Conservation (phyloP, 2,113 vertebrate species). For the Gymnobelideus leadbeateri region DNA sequence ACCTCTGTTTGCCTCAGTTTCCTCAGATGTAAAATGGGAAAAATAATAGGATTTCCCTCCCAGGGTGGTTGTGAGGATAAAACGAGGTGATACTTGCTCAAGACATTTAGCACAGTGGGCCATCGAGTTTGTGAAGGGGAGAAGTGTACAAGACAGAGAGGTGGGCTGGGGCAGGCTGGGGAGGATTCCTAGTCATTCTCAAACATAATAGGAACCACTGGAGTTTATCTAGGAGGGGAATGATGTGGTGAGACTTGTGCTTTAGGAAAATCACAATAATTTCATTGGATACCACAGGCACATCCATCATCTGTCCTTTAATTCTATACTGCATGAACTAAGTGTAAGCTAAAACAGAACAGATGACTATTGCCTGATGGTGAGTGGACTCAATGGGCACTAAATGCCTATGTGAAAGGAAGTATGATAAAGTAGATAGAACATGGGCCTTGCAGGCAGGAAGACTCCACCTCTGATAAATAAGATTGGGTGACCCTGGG, state of each 20-base stretch:
- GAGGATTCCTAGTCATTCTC: not conserved
- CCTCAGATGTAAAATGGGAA: not conserved
- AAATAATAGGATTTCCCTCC: not conserved
- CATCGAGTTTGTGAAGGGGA: not conserved
- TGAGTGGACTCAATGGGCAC: not conserved
- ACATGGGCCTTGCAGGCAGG: not conserved
- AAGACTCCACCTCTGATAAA: not conserved
- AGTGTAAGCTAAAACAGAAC: not conserved
- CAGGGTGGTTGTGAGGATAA: not conserved
- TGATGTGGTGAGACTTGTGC: not conserved
- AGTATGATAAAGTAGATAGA: not conserved
- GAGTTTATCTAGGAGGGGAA: not conserved
- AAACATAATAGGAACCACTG: not conserved
- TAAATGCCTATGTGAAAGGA: not conserved
- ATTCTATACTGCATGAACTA: not conserved
- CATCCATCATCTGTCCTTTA: not conserved
- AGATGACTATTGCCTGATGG: not conserved
- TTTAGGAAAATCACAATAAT: not conserved
- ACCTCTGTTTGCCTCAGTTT: not conserved
- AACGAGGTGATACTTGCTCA: not conserved
- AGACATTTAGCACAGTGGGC: not conserved
- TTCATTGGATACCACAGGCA: not conserved
- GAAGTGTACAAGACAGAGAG: not conserved
- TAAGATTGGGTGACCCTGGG: not conserved
- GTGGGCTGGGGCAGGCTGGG: too few species aligned